Conservation (phyloP, 2,888 invertebrate genomes). For the Flabesymbios commensalis region DNA sequence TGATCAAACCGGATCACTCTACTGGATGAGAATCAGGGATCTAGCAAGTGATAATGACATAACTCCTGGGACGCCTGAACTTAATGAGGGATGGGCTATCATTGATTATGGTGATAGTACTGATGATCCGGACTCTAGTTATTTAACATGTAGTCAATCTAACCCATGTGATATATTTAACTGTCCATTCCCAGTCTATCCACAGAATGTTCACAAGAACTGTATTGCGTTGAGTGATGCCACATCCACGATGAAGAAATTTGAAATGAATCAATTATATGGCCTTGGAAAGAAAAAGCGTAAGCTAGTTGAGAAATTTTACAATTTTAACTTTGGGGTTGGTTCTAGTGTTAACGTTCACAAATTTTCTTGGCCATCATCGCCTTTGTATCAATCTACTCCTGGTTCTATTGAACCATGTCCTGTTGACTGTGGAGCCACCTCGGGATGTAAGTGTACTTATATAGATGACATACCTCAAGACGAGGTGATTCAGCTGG, state of each 20-base stretch:
- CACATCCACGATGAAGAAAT: not conserved
- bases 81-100: no score
- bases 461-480: slow-evolving; percentile 4
- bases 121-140: not conserved
- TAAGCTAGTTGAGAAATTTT: slow-evolving; percentile 10
- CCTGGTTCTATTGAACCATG: not conserved
- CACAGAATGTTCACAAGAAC: not conserved
- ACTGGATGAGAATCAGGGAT: slow-evolving; percentile 43
- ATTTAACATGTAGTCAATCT: not conserved
- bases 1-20: slow-evolving; percentile 34
- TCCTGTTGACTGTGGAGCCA: not conserved
- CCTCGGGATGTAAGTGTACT: slow-evolving; percentile 13
- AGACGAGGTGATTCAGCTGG: slow-evolving; percentile 18
- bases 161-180: slow-evolving; percentile 11
- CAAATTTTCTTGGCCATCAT: slow-evolving; percentile 1
- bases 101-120: not conserved
- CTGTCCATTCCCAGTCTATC: slow-evolving; percentile 7
- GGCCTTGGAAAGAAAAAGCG: slow-evolving; percentile 1
- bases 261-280: not conserved
- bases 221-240: slow-evolving; percentile 1
- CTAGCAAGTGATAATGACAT: not conserved
- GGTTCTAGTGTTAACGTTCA: slow-evolving; percentile 14
- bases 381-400: slow-evolving; percentile 1
- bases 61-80: not conserved
- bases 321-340: slow-evolving; percentile 8